Percentiles rank a stretch among this genome's conserved stretches.
Conservation (phyloP, 2,113 vertebrate species). For the Galbula dea region DNA sequence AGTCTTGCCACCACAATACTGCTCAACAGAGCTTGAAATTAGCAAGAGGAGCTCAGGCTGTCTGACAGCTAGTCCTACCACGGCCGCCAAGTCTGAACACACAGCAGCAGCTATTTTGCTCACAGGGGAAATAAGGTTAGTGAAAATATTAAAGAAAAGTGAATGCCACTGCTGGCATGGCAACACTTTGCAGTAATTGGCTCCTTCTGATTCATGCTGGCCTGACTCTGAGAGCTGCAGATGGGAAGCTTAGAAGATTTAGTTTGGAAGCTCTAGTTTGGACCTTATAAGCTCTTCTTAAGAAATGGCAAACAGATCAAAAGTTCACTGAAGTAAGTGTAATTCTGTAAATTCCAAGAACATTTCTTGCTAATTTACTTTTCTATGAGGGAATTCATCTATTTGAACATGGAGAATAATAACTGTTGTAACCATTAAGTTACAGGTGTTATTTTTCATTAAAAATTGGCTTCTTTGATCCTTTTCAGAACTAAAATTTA, state of each 20-base stretch:
- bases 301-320: slow-evolving; percentile 42
- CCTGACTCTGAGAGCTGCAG: slow-evolving; percentile 50
- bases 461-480: background rate
- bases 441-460: background rate
- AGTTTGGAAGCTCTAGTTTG: slow-evolving; percentile 30
- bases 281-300: slow-evolving; percentile 1
- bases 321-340: slow-evolving; percentile 13
- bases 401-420: background rate
- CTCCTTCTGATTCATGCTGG: slow-evolving; percentile 54
- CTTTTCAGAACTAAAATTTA: background rate
- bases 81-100: slow-evolving; percentile 57
- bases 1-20: slow-evolving; percentile 24
- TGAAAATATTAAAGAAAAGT: slow-evolving; percentile 71
- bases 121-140: slow-evolving; percentile 68
- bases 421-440: background rate
- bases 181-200: slow-evolving; percentile 62
- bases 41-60: slow-evolving; percentile 41
- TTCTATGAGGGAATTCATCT: background rate
- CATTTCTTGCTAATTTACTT: background rate
- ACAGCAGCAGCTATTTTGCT: slow-evolving; percentile 62
- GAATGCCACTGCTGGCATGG: slow-evolving; percentile 55
- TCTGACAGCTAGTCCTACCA: slow-evolving; percentile 52
- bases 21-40: slow-evolving; percentile 74
- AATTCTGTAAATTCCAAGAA: slow-evolving; percentile 4
- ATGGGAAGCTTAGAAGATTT: slow-evolving; percentile 54